Evolutionary conservation across 2,888 invertebrate genomes (phyloP).

Genomic region (Phlogophora meticulosa): DNA sequence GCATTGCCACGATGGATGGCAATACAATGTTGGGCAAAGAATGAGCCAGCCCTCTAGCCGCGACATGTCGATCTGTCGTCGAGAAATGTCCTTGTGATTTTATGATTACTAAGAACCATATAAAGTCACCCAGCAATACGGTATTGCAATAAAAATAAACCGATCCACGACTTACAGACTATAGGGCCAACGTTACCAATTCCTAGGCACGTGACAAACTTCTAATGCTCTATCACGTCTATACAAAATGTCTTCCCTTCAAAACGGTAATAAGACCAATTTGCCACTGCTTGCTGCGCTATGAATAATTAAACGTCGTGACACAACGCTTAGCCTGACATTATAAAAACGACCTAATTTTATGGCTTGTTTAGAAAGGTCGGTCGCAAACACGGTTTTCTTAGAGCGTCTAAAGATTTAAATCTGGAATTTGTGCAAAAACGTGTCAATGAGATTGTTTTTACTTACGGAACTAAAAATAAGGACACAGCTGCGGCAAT

Average conservation of each 20-base stretch:
- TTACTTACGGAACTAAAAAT: background rate
- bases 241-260: slow-evolving; percentile 77
- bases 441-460: background rate
- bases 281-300: slow-evolving; percentile 71
- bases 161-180: slow-evolving; percentile 2
- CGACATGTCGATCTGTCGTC: too few relatives aligned
- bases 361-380: slow-evolving; percentile 44
- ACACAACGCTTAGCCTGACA: slow-evolving; percentile 63
- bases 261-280: slow-evolving; percentile 75
- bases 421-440: background rate
- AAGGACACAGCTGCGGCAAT: too few relatives aligned
- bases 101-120: too few relatives aligned
- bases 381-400: slow-evolving; percentile 11
- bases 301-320: slow-evolving; percentile 79
- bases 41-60: too few relatives aligned
- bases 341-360: slow-evolving; percentile 69
- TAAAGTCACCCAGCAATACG: too few relatives aligned
- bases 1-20: too few relatives aligned
- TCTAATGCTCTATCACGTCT: slow-evolving; percentile 75
- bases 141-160: background rate
- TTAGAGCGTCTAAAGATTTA: background rate
- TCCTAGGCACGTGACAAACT: slow-evolving; percentile 71
- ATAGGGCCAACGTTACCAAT: slow-evolving; percentile 24
- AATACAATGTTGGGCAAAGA: too few relatives aligned
- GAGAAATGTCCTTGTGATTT: too few relatives aligned